Evolutionary conservation across 1,140 invertebrate species (phyloP).

Genomic region (Metopolophium dirhodum): DNA sequence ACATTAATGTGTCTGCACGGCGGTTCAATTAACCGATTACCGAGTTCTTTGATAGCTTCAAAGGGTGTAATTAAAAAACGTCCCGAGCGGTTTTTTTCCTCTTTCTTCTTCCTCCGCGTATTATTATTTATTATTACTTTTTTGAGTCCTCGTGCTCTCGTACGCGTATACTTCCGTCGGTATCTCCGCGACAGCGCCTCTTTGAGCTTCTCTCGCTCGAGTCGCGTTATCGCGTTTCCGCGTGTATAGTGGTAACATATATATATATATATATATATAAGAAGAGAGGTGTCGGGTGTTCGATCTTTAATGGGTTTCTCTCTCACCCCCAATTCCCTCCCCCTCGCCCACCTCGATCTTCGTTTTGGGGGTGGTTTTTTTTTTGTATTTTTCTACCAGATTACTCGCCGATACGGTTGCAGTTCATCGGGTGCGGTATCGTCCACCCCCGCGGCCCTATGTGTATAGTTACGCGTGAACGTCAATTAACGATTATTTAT

Average conservation of each 20-base stretch:
- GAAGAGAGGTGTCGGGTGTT: constrained; percentile 18
- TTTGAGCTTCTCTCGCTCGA: not conserved
- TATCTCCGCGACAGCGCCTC: not conserved
- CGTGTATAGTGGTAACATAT: not conserved
- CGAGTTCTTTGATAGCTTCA: constrained; percentile 35
- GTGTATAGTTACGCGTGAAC: not conserved
- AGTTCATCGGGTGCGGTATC: not conserved
- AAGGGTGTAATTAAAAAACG: constrained; percentile 46
- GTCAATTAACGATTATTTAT: not conserved
- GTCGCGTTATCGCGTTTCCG: constrained; percentile 30
- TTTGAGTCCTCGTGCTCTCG: not conserved
- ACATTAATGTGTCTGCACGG: constrained; percentile 42
- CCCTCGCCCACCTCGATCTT: no score
- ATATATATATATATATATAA: not conserved
- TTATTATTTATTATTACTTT: constrained; percentile 46
- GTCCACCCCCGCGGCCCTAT: no score
- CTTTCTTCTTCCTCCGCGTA: not conserved
- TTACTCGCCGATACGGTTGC: not conserved
- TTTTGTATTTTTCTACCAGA: not conserved
- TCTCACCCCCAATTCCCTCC: not conserved
- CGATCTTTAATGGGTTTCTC: constrained; percentile 51
- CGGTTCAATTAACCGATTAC: constrained; percentile 51
- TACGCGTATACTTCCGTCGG: not conserved
- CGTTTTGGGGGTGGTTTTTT: no score
- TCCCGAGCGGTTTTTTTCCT: constrained; percentile 12